These are phyloP conservation scores for Megaceryle maxima DNA, from an alignment of 2,113 vertebrate species.

Conservation along the genomic window DNA sequence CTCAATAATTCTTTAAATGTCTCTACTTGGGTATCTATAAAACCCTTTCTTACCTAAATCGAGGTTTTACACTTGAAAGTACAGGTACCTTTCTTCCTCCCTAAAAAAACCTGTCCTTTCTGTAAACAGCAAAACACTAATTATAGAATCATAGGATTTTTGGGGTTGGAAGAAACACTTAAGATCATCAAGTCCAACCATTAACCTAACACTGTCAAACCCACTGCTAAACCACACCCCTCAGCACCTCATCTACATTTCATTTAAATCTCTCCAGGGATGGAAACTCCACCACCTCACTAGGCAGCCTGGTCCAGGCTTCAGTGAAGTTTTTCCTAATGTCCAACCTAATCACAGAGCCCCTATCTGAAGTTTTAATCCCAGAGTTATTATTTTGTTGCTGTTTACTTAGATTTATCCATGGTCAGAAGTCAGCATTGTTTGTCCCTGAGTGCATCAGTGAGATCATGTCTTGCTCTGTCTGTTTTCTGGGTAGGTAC, in stretches of 20 bases:
- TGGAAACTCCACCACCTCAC: no score
- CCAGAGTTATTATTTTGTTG: neutral
- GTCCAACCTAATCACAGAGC: neutral
- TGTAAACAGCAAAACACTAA: neutral
- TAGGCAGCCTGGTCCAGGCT: no score
- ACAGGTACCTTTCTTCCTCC: neutral
- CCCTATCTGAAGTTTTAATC: neutral
- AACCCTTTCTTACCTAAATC: fast-evolving
- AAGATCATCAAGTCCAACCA: no score
- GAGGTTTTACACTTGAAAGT: neutral
- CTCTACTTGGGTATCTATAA: neutral
- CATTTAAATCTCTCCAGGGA: no score
- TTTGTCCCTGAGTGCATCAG: neutral
- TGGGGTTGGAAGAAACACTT: no score
- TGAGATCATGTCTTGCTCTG: neutral
- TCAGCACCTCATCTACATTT: no score
- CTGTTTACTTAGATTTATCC: neutral
- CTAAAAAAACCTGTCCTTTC: neutral
- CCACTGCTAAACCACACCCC: no score
- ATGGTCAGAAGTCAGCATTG: neutral
- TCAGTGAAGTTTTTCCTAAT: no score
- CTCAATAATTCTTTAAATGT: neutral
- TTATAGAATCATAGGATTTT: no score
- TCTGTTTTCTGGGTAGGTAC: no score
- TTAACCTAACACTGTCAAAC: no score